Base-by-base conservation (phyloP, 2,797 vertebrate genomes). In the Arnoldichthys spilopterus region DNA sequence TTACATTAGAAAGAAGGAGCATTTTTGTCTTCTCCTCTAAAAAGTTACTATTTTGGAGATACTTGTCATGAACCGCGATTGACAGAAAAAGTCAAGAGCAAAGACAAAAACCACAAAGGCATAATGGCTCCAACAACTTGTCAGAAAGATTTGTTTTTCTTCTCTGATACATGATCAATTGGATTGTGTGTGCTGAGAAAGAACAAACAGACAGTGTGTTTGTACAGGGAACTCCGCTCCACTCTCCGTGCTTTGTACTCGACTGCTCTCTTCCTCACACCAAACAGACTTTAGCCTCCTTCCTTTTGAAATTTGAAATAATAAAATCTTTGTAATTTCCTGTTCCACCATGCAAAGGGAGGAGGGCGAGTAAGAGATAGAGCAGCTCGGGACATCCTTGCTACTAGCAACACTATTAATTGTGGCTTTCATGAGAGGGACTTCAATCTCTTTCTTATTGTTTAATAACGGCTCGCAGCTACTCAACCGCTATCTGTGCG, bases 241-340 rank as follows among this genome's bases (percentile, higher is more conserved):
- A 62, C 72, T 76, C 79, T 73, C 51, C 37, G 6, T 4, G 70
- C 64, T 62, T 58, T 78, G 72, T 77, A 68, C 85, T 34, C 73
- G 77, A 88, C 82, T 69, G 77, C 56, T 73, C 82, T 83, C 69
- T 22, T 85, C 83, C 83, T 87, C 85, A 82, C 61, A 24, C 78
- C 86, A 85, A 89, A 86, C 84, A 78, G 81, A 76, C 83, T 87
- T 87, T 87, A 82, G 76, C 85, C 85, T 87, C 59, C 69, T 89
- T 92, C 91, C 90, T 93, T 63, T 93, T 94, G 91, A 91, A 43
- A 94, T 91, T 89, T 90, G 86, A 88, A 93, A 92, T 94, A 94
- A 94, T 93, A 94, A 92, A 91, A 91, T 92, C 90, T 92, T 92
- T 93, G 92, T 89, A 95, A 94, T 95, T 94, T 95, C 94, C 94